phyloP scores from a whole-genome alignment of 2,113 vertebrate species.

The Tauraco erythrolophus region DNA sequence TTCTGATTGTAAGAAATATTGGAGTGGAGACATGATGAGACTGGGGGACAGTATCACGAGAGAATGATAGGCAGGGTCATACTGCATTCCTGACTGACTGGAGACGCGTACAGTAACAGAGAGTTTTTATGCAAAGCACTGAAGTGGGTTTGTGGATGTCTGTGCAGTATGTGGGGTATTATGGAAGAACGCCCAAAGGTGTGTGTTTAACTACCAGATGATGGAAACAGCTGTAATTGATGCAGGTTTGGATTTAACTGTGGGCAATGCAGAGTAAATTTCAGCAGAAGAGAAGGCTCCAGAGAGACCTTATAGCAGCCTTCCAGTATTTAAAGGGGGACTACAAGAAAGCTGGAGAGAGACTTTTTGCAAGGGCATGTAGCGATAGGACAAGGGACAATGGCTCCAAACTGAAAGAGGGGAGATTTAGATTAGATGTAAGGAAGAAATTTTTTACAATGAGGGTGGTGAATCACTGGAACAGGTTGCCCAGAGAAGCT shows the following conservation, averaged over 20 bases:
- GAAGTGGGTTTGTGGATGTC: background rate
- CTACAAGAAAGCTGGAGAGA: too few relatives aligned
- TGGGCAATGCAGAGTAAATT: rapidly evolving
- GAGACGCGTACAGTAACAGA: background rate
- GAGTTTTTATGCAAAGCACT: background rate
- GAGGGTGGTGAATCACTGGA: too few relatives aligned
- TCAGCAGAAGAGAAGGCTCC: background rate
- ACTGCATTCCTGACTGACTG: background rate
- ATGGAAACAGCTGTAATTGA: background rate
- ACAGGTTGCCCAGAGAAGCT: too few relatives aligned
- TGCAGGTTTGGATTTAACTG: background rate
- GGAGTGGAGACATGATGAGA: background rate
- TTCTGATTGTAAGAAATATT: background rate
- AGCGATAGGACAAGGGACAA: too few relatives aligned
- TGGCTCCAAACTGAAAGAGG: too few relatives aligned
- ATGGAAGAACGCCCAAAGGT: background rate
- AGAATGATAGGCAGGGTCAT: background rate
- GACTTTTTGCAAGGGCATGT: too few relatives aligned
- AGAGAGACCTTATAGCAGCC: too few relatives aligned
- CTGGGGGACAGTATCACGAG: background rate
- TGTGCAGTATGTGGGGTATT: background rate
- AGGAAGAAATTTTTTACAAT: too few relatives aligned
- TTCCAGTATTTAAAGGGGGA: too few relatives aligned
- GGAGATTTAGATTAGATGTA: too few relatives aligned
- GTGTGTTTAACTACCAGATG: background rate